phyloP scores from a whole-genome alignment of 2,888 invertebrate genomes.

The Limulus polyphemus region DNA sequence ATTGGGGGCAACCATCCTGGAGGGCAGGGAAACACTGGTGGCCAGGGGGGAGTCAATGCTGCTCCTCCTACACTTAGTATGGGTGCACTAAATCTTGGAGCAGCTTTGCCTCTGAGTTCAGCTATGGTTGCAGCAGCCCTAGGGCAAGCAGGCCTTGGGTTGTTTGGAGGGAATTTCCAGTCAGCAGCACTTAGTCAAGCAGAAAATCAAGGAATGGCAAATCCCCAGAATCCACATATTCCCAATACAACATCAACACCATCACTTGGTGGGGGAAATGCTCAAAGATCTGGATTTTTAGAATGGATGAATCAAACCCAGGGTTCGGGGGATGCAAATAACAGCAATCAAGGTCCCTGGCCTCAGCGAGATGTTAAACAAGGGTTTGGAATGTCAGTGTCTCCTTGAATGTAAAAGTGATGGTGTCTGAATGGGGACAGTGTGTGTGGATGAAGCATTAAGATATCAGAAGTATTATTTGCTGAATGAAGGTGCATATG shows the following conservation, averaged over 20 bases:
- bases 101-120: slow-evolving; percentile 58
- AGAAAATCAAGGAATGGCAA: slow-evolving; percentile 27
- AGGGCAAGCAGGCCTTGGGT: slow-evolving; percentile 55
- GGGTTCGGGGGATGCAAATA: slow-evolving; percentile 37
- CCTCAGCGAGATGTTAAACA: slow-evolving; percentile 33
- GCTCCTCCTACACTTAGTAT: slow-evolving; percentile 31
- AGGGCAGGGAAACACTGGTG: slow-evolving; percentile 2
- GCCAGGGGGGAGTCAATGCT: slow-evolving; percentile 23
- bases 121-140: slow-evolving; percentile 81
- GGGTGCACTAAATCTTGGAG: slow-evolving; percentile 53
- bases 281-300: slow-evolving; percentile 41
- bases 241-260: slow-evolving; percentile 39
- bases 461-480: too few relatives aligned
- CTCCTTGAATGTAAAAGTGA: too few relatives aligned
- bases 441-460: too few relatives aligned
- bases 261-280: slow-evolving; percentile 34
- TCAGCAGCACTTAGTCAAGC: slow-evolving; percentile 43
- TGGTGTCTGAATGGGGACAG: too few relatives aligned
- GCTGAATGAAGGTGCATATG: too few relatives aligned
- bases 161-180: slow-evolving; percentile 57
- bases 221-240: slow-evolving; percentile 38
- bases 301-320: slow-evolving; percentile 55
- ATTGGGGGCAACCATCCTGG: slow-evolving; percentile 2
- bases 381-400: slow-evolving; percentile 33
- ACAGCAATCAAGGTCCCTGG: slow-evolving; percentile 29